Evolutionary conservation across 30 jellyfish, hydroid and myxozoan species (phyloP), one percentile per base, ranked within the genome.

Genomic region (Aurelia aurita complex sp. Pacific): DNA sequence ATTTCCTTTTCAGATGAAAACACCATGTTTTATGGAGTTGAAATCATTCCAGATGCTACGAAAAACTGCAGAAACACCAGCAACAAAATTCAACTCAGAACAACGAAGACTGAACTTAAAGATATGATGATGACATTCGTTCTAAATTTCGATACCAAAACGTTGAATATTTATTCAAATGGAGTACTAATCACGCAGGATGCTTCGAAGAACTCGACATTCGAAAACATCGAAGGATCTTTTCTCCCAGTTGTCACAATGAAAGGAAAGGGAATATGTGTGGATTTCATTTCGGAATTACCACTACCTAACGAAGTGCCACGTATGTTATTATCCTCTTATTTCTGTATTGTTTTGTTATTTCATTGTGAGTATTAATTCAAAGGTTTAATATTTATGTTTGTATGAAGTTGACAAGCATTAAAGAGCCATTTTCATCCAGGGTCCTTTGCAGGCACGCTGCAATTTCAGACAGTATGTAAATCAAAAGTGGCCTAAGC

Each of bases 121-220:
- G 88, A 88, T 18, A 79, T 34, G 76, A 77, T 60, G 18, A 14
- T 88, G 4, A 40, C 90, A 51, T 80, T 88, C 76, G 87, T 46
- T 17, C 54, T 88, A 29, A 65, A 88, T 36, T 67, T 80, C 17
- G 79, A 78, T 6, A 57, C 72, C 12, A 60, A 42, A 5, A 53
- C 51, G 42, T 65, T 78, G 46, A 64, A 80, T 64, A 42, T 88
- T 54, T 88, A 23, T 69, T 34, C 76, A 5, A 79, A 88, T 68
- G 96, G 96, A 10, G 29, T 4, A 15, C 65, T 88, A 53, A 54
- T 69, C 23, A 7, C 53, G 19, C 69, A 75, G 7, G 59, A 50
- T 52, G 53, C 57, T 10, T 33, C 38, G 9, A 9, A 57, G 32
- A 65, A 70, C 2, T 54, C 64, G 52, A 78, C 96, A 8, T 79